Percentiles rank a stretch among this genome's conserved stretches.
Evolutionary conservation across 2,888 invertebrate species (phyloP).

Genomic region (Shargacucullia verbasci): DNA sequence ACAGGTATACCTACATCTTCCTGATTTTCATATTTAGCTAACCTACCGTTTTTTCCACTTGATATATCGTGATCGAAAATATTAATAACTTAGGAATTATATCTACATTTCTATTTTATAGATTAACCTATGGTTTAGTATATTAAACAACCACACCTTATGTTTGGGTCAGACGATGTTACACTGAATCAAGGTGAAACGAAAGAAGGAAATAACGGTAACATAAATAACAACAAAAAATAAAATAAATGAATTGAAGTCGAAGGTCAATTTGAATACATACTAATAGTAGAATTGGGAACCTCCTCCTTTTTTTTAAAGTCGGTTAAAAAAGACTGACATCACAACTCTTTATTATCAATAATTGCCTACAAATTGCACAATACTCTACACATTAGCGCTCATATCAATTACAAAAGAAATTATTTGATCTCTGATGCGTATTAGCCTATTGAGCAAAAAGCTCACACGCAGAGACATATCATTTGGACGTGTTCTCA

Average conservation of each 20-base stretch:
- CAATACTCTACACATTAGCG: conserved; percentile 64
- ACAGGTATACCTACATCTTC: too few species aligned
- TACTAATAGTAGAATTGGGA: too few species aligned
- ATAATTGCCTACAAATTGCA: conserved; percentile 62
- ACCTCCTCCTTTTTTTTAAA: too few species aligned
- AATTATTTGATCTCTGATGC: conserved; percentile 65
- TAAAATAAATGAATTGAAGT: conserved; percentile 38
- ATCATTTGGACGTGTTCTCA: conserved; percentile 84
- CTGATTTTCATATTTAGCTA: too few species aligned
- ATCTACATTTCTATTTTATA: not conserved
- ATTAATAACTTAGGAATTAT: not conserved
- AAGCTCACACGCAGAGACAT: conserved; percentile 76
- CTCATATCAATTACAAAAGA: conserved; percentile 74
- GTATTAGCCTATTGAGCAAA: conserved; percentile 76
- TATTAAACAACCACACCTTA: conserved; percentile 14
- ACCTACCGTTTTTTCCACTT: too few species aligned
- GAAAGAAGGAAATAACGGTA: conserved; percentile 36
- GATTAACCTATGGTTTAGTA: conserved; percentile 2
- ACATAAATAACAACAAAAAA: conserved; percentile 33
- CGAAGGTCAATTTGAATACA: too few species aligned
- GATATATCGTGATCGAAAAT: not conserved
- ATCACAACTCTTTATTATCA: conserved; percentile 55
- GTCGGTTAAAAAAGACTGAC: conserved; percentile 40
- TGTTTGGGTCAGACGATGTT: conserved; percentile 8
- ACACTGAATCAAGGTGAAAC: conserved; percentile 24